Percentiles rank a stretch among this genome's conserved stretches.
Conservation (phyloP, 2,888 invertebrate species). For the Lasioglossum villosulum region DNA sequence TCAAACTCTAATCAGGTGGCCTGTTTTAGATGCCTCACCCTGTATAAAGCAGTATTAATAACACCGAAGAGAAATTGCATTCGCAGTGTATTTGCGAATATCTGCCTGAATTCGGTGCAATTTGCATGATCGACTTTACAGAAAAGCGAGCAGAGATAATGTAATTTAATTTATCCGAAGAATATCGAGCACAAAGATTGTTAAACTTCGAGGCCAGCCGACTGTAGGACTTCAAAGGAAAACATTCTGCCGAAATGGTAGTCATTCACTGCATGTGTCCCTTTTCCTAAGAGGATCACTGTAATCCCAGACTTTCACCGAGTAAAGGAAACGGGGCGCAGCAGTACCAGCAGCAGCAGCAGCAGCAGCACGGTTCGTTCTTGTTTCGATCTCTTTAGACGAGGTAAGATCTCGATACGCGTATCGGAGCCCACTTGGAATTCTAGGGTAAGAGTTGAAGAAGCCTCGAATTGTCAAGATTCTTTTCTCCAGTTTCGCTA, state of each 20-base stretch:
- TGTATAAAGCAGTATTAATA: not conserved
- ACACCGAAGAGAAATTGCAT: not conserved
- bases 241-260: not conserved
- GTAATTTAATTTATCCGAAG: not conserved
- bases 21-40: too few species aligned
- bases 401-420: constrained; percentile 32
- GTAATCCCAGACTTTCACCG: not conserved
- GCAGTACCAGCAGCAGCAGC: not conserved
- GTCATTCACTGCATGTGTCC: not conserved
- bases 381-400: constrained; percentile 34
- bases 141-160: not conserved
- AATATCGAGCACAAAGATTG: not conserved
- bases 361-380: not conserved
- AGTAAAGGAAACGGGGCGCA: constrained; percentile 2
- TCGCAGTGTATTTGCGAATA: not conserved
- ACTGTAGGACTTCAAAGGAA: not conserved
- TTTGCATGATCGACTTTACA: not conserved
- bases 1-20: too few species aligned
- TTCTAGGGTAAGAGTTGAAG: constrained; percentile 31
- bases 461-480: constrained; percentile 54
- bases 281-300: constrained; percentile 4
- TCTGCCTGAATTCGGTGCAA: not conserved
- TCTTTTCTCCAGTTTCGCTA: constrained; percentile 60
- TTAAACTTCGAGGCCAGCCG: not conserved
- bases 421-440: constrained; percentile 44